Conservation (phyloP, 2,888 invertebrate genomes). For the Ochropleura leucogaster region DNA sequence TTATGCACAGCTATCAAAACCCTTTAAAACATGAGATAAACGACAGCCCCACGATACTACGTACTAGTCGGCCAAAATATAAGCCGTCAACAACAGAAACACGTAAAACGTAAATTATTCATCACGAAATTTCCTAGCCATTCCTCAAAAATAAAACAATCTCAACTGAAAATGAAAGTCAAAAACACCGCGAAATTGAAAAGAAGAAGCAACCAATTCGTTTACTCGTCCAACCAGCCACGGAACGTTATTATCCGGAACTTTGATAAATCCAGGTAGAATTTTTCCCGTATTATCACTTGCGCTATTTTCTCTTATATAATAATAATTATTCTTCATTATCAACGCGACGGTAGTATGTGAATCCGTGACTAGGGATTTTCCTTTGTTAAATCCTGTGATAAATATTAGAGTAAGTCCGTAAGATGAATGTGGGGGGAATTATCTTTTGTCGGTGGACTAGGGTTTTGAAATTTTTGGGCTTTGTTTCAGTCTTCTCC, state of each 20-base stretch:
- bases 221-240: slow-evolving; percentile 43
- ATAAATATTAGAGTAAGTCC: slow-evolving; percentile 74
- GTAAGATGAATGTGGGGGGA: slow-evolving; percentile 67
- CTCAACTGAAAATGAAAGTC: slow-evolving; percentile 20
- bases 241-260: slow-evolving; percentile 55
- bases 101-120: slow-evolving; percentile 1
- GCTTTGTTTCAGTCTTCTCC: slow-evolving; percentile 6
- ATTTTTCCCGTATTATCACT: slow-evolving; percentile 64
- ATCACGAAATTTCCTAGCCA: slow-evolving; percentile 10
- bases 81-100: not conserved
- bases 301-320: slow-evolving; percentile 67
- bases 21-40: not conserved
- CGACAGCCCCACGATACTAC: not conserved
- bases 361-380: slow-evolving; percentile 69
- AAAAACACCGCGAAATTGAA: slow-evolving; percentile 39
- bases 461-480: slow-evolving; percentile 12
- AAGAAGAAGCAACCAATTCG: slow-evolving; percentile 37
- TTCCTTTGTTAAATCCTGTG: slow-evolving; percentile 73
- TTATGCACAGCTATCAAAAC: too few relatives aligned
- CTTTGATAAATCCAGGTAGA: slow-evolving; percentile 54
- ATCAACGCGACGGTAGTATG: slow-evolving; percentile 69
- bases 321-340: slow-evolving; percentile 77
- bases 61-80: not conserved
- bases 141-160: slow-evolving; percentile 20
- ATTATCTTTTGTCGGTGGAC: slow-evolving; percentile 53